Base-by-base conservation (phyloP, 2,113 vertebrate species). In the Datnioides undecimradiatus region DNA sequence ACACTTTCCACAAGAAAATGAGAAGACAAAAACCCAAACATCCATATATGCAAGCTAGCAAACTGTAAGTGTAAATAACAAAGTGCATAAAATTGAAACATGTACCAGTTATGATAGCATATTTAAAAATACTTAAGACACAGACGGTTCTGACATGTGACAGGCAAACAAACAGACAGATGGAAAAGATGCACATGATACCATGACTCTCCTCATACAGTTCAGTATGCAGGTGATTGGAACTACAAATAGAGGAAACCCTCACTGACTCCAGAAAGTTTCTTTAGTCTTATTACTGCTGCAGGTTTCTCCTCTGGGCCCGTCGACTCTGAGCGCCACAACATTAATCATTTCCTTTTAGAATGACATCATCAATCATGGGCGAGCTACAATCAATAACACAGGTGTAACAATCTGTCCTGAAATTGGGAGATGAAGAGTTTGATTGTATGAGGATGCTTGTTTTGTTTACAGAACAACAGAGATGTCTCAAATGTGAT, bases 311-410 rank as follows among this genome's bases (percentile, higher is more conserved):
- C n/a, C 10, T 36, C 36, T 11, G 36, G 33, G 11, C 55, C n/a
- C 4, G 17, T 19, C 1, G 4, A 10, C 52, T 55, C 8, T 5
- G 8, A 57, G 17, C 1, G 27, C 14, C 8, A 29, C 27, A 58
- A 12, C 31, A 36, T 34, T n/a, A 34, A 34, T 58, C 31, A 23
- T 12, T 40, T 27, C 36, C 27, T 45, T 10, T 38, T 9, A 23
- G n/a, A 71, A 45, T n/a, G 19, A 58, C 52, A 33, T 33, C 27
- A 34, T 58, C 52, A 45, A 70, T 70, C 52, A 71, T 5, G 41
- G 17, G 34, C 5, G 6, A 27, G n/a, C 36, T 33, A 19, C 31
- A 17, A 11, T 52, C 46, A 33, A 48, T 49, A 34, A n/a, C 40
- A 38, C 43, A 46, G 19, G 41, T n/a, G 19, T 12, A 36, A 58